phyloP scores from a whole-genome alignment of 2,113 vertebrate species.

The Scatophagus argus region DNA sequence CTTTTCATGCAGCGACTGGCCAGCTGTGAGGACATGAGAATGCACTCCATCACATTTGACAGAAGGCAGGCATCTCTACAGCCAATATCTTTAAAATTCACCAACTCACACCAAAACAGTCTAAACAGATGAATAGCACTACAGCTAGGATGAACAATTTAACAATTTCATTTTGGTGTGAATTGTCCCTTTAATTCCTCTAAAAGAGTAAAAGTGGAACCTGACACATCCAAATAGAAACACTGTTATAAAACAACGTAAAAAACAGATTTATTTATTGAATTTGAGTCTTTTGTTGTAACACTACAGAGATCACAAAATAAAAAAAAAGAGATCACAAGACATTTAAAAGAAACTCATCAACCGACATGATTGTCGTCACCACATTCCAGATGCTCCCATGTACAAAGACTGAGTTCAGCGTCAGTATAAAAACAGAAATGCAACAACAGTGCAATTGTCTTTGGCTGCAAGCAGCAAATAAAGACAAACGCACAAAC shows the following conservation, averaged over 20 bases:
- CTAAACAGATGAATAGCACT: no score
- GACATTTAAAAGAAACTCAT: slow-evolving; percentile 26
- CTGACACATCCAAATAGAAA: neutral
- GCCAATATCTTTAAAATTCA: no score
- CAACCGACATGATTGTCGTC: slow-evolving; percentile 62
- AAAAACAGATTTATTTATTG: slow-evolving; percentile 54
- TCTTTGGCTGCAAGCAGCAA: slow-evolving; percentile 38
- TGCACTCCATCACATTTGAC: no score
- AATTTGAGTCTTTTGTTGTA: slow-evolving; percentile 44
- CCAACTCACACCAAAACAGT: no score
- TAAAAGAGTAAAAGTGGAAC: neutral
- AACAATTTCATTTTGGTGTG: no score
- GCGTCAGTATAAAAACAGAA: slow-evolving; percentile 48
- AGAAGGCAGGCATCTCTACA: no score
- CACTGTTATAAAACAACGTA: neutral
- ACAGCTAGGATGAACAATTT: no score
- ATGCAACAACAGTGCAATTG: slow-evolving; percentile 51
- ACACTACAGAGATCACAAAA: slow-evolving; percentile 46
- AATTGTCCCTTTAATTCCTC: neutral
- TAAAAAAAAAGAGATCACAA: slow-evolving; percentile 41
- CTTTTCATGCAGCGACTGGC: no score
- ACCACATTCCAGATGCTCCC: slow-evolving; percentile 21
- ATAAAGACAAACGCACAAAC: slow-evolving; percentile 10
- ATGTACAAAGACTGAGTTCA: slow-evolving; percentile 40
- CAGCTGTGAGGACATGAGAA: no score